Evolutionary conservation across 2,113 vertebrate genomes (phyloP).

Genomic region (Beaufortia kweichowensis): DNA sequence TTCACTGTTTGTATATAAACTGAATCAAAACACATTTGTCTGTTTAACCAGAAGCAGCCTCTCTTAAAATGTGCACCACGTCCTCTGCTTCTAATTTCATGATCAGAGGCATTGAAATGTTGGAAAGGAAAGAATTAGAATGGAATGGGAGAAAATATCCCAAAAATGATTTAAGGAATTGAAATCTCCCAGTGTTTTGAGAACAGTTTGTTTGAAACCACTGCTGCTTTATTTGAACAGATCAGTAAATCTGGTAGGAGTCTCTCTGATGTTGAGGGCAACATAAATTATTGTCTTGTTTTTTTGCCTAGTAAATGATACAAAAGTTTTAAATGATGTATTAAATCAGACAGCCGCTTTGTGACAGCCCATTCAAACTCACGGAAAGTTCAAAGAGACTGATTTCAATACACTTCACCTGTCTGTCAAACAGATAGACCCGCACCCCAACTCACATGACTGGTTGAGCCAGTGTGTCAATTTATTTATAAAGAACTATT

Average conservation of each 20-base stretch:
- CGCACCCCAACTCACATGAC: no score
- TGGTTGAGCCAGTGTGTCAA: no score
- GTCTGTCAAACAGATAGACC: no score
- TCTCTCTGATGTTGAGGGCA: background rate
- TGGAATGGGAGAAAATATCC: constrained; percentile 27
- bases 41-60: constrained; percentile 45
- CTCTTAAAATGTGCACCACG: constrained; percentile 27
- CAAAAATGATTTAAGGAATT: constrained; percentile 38
- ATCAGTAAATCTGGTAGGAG: constrained; percentile 1
- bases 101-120: constrained; percentile 49
- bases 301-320: constrained; percentile 2
- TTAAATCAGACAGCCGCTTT: background rate
- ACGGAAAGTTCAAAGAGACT: background rate
- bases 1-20: no score
- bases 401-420: background rate
- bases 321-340: background rate
- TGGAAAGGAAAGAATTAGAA: constrained; percentile 52
- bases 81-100: constrained; percentile 40
- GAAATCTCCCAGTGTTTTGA: constrained; percentile 33
- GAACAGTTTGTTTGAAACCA: constrained; percentile 38
- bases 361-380: background rate
- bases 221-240: constrained; percentile 4
- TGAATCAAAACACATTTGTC: constrained; percentile 15
- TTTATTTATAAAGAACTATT: no score
- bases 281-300: constrained; percentile 17